Percentiles rank a stretch among this genome's conserved stretches.
These are phyloP conservation scores for Isichthys henryi DNA, from an alignment of 2,113 vertebrate species.

Conservation along the genomic window DNA sequence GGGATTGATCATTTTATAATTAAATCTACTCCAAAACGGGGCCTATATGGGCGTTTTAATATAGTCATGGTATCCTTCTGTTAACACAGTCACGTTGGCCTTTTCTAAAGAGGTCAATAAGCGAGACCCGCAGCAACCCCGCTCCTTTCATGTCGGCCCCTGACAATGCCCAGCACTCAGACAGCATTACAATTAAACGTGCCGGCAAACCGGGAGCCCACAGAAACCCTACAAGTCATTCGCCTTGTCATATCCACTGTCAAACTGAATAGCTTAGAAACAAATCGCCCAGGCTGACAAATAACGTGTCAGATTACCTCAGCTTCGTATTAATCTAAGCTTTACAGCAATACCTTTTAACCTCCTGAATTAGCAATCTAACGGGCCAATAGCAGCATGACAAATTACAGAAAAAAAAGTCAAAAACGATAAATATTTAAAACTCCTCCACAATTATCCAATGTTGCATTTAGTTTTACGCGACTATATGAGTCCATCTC, in stretches of 20 bases:
- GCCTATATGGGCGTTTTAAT: not conserved
- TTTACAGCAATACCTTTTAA: not conserved
- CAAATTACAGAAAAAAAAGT: not conserved
- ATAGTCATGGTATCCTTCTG: slow-evolving; percentile 6
- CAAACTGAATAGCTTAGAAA: not conserved
- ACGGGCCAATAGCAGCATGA: not conserved
- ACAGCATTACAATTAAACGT: slow-evolving; percentile 1
- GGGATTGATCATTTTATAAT: not conserved
- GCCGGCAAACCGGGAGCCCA: not conserved
- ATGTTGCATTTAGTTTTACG: not conserved
- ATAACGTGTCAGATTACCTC: not conserved
- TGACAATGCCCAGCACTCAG: not conserved
- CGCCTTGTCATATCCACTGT: not conserved
- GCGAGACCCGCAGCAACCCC: slow-evolving; percentile 6
- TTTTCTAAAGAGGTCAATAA: slow-evolving; percentile 14
- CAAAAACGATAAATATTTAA: not conserved
- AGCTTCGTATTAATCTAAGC: not conserved
- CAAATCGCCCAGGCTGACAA: not conserved
- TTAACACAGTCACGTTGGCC: not conserved
- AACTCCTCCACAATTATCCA: not conserved
- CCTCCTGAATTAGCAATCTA: not conserved
- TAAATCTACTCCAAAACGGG: not conserved
- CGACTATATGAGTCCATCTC: not conserved
- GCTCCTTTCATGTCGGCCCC: not conserved
- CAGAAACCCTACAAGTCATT: not conserved